Conservation (phyloP, 2,113 vertebrate species). For the Neogobius melanostomus region DNA sequence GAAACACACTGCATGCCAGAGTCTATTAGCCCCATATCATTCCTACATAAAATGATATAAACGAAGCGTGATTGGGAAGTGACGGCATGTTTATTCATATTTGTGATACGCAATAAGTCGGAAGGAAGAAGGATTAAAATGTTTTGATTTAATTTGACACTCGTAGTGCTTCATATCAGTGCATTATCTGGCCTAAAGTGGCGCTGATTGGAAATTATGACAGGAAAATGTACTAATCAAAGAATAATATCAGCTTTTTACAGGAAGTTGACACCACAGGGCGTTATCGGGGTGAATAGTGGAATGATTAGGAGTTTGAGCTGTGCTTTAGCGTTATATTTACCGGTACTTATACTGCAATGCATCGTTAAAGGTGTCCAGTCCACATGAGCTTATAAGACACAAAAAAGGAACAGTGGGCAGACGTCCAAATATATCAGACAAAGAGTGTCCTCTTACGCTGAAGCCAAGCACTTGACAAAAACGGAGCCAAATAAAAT, state of each 20-base stretch:
- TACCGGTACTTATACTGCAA: no score
- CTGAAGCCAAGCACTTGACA: no score
- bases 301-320: slow-evolving; percentile 37
- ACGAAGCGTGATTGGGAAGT: slow-evolving; percentile 19
- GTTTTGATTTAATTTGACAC: slow-evolving; percentile 42
- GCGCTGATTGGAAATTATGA: slow-evolving; percentile 41
- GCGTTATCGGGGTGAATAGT: slow-evolving; percentile 21
- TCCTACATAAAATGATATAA: slow-evolving; percentile 9
- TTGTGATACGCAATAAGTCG: slow-evolving; percentile 9
- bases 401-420: no score
- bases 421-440: no score
- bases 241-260: slow-evolving; percentile 39
- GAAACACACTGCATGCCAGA: slow-evolving; percentile 19
- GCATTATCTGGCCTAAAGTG: slow-evolving; percentile 21
- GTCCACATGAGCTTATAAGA: no score
- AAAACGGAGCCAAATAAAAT: no score
- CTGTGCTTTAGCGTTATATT: no score
- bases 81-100: slow-evolving; percentile 36
- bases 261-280: slow-evolving; percentile 46
- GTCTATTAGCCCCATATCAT: slow-evolving; percentile 18
- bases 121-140: slow-evolving; percentile 44
- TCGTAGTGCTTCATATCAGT: neutral
- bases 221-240: slow-evolving; percentile 44
- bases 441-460: no score
- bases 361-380: no score